Percentiles rank a stretch among this genome's conserved stretches.
Conservation (phyloP, 2,113 vertebrate genomes). For the Mus spicilegus region DNA sequence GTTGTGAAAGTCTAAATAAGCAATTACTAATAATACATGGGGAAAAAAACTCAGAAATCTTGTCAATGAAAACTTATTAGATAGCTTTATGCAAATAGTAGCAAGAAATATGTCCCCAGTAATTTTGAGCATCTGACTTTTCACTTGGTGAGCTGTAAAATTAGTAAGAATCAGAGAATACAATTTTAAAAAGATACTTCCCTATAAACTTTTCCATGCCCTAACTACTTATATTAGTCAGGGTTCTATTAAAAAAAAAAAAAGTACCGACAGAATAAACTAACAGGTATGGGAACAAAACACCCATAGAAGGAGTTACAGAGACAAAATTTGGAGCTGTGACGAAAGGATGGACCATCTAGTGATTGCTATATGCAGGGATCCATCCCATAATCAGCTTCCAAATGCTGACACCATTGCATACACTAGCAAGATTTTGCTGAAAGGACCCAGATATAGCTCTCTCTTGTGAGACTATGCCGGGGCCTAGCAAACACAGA, state of each 20-base stretch:
- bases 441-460: too few species aligned
- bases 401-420: too few species aligned
- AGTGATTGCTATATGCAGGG: too few species aligned
- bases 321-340: too few species aligned
- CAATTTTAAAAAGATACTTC: background rate
- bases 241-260: background rate
- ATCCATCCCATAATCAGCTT: too few species aligned
- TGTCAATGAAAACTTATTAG: background rate
- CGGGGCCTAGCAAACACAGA: too few species aligned
- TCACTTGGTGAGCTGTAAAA: background rate
- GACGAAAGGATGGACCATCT: too few species aligned
- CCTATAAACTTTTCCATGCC: background rate
- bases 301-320: too few species aligned
- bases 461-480: too few species aligned
- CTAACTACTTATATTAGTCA: background rate
- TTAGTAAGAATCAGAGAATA: background rate
- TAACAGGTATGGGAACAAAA: background rate
- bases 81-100: background rate
- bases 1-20: background rate
- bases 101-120: background rate
- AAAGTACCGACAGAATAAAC: background rate
- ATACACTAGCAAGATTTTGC: too few species aligned
- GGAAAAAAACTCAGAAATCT: background rate
- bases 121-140: conserved; percentile 5
- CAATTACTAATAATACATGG: background rate